phyloP scores from a whole-genome alignment of 1,140 invertebrate species.

The Drosophila sechellia region DNA sequence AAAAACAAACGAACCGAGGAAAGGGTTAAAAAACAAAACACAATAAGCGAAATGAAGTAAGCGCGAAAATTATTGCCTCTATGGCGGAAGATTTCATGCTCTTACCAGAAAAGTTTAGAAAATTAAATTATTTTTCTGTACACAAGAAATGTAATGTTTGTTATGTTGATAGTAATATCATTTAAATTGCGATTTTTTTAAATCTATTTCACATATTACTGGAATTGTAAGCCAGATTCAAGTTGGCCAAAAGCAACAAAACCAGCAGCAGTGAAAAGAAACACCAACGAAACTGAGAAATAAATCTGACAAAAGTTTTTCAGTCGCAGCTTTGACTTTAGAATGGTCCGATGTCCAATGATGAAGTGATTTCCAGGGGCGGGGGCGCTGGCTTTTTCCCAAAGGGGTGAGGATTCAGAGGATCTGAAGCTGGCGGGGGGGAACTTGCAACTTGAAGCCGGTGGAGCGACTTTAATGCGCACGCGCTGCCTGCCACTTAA shows the following conservation, averaged over 20 bases:
- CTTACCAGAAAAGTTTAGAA: constrained; percentile 4
- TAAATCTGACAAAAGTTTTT: constrained; percentile 79
- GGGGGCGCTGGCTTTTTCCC: constrained; percentile 15
- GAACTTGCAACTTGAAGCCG: constrained; percentile 21
- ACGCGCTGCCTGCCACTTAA: constrained; percentile 81
- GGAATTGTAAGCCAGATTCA: constrained; percentile 14
- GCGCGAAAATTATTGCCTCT: not conserved
- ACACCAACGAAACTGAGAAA: constrained; percentile 43
- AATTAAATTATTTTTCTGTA: not conserved
- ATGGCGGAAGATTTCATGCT: not conserved
- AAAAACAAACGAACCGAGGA: constrained; percentile 37
- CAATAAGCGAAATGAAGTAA: constrained; percentile 65
- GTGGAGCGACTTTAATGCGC: constrained; percentile 68
- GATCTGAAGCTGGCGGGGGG: too few relatives aligned
- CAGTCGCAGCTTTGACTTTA: constrained; percentile 73
- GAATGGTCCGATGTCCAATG: constrained; percentile 65
- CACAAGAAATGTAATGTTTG: too few relatives aligned
- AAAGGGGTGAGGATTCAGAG: not conserved
- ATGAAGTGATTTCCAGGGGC: constrained; percentile 74
- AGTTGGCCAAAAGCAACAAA: constrained; percentile 35
- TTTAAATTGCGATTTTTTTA: too few relatives aligned
- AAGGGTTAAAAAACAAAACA: constrained; percentile 40
- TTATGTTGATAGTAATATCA: too few relatives aligned
- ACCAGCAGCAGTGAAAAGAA: constrained; percentile 28
- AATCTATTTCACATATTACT: too few relatives aligned